Evolutionary conservation across 2,113 vertebrate species (phyloP).

Genomic region (Microcebus murinus): DNA sequence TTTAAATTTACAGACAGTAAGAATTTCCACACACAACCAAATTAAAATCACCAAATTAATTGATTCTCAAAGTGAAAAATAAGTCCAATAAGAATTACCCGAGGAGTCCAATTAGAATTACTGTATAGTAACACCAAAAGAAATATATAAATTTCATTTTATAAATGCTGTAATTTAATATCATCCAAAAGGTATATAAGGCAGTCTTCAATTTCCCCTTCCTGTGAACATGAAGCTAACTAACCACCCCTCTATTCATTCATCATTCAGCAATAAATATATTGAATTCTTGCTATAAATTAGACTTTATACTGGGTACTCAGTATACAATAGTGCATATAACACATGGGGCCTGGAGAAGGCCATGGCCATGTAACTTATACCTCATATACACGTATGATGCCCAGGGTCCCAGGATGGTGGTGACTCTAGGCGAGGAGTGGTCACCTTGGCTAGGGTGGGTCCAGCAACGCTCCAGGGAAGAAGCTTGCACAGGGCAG

Average conservation of each 20-base stretch:
- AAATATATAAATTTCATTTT: conserved; percentile 23
- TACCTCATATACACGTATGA: neutral
- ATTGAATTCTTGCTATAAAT: neutral
- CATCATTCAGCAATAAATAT: neutral
- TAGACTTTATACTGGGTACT: neutral
- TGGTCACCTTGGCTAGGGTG: accelerated
- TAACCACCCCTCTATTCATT: neutral
- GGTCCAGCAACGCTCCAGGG: neutral
- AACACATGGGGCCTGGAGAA: neutral
- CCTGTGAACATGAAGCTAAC: neutral
- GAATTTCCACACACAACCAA: neutral
- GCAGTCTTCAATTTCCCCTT: conserved; percentile 15
- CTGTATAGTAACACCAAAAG: neutral
- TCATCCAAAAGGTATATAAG: neutral
- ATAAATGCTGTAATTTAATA: conserved; percentile 40
- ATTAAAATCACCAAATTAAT: conserved; percentile 1
- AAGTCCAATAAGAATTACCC: neutral
- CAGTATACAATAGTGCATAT: neutral
- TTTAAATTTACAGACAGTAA: neutral
- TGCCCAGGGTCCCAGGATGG: neutral
- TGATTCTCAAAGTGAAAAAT: conserved; percentile 44
- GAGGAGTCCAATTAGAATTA: neutral
- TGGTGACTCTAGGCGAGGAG: neutral
- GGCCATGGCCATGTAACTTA: neutral
- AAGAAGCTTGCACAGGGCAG: neutral